Base-by-base conservation (phyloP, 2,113 vertebrate genomes). In the Cinclus mexicanus region DNA sequence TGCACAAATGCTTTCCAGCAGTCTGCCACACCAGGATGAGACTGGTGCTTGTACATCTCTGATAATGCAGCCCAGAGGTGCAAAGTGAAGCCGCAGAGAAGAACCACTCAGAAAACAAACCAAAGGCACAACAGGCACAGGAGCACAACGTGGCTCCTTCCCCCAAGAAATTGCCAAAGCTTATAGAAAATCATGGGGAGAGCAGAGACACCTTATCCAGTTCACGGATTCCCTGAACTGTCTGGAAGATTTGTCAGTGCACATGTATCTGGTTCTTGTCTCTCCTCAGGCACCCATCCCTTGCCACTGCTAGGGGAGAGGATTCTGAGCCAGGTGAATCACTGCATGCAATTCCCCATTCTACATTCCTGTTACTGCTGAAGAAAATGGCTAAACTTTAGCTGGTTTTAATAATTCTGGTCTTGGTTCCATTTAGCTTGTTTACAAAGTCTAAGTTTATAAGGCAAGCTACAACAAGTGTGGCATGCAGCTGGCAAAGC, bases 261-360 rank as follows among this genome's bases (percentile, higher is more conserved):
- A 11, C 20, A 61, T 0, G 0, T 26, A 16, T 29, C 55, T 81
- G 41, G 24, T 37, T 63, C 77, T 60, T 44, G 17, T 26, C 55
- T 80, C 44, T 90, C 49, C 64, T 69, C 69, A 17, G n/a, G 28
- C 46, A 82, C 24, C 56, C 33, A 37, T 42, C 25, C 53, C 52
- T 57, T 55, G 64, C 59, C 19, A 12, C 29, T n/a, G 24, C 63
- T 67, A 19, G 6, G 7, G n/a, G 19, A 69, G 12, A 74, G 8
- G 16, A 56, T 37, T 23, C 55, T 7, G 18, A 69, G 46, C n/a
- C 8, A 53, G 18, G 5, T 35, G 23, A 56, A 68, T 35, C 29
- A 12, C 9, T 19, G 56, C 1, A 21, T 19, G 37, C 50, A 52
- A 29, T 52, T 52, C 10, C 23, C 14, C 31, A 24, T 37, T 47